These are phyloP conservation scores for Dryomyza anilis DNA, from an alignment of 2,888 invertebrate species.

Conservation along the genomic window DNA sequence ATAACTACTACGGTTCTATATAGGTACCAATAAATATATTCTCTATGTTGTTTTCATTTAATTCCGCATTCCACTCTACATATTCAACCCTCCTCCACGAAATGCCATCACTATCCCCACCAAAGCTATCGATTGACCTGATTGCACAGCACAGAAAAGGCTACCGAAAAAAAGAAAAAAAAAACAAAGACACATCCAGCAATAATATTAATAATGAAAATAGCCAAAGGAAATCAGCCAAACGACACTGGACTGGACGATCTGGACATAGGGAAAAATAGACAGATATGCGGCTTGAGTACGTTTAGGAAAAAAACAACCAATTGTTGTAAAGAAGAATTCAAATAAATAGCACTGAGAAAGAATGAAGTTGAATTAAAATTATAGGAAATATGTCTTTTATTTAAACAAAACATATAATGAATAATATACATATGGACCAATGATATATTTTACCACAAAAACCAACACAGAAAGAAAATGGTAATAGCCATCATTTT, in stretches of 20 bases:
- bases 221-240: background rate
- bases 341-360: slow-evolving; percentile 19
- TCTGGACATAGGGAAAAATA: no score
- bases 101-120: background rate
- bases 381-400: no score
- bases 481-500: no score
- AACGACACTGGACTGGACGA: background rate
- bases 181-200: slow-evolving; percentile 8
- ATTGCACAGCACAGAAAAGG: background rate
- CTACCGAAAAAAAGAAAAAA: background rate
- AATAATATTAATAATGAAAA: slow-evolving; percentile 18
- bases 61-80: slow-evolving; percentile 10
- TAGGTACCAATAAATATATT: background rate
- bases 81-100: background rate
- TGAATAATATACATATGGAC: no score
- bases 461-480: no score
- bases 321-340: slow-evolving; percentile 50
- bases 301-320: slow-evolving; percentile 26
- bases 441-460: no score
- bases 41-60: background rate
- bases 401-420: no score
- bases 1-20: background rate
- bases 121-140: slow-evolving; percentile 19
- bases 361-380: background rate
- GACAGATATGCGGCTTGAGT: no score